A percentile compares a stretch with the other conserved stretches of the same genome.
Conservation (phyloP, 2,888 invertebrate genomes). For the Synanthedon andrenaeformis region DNA sequence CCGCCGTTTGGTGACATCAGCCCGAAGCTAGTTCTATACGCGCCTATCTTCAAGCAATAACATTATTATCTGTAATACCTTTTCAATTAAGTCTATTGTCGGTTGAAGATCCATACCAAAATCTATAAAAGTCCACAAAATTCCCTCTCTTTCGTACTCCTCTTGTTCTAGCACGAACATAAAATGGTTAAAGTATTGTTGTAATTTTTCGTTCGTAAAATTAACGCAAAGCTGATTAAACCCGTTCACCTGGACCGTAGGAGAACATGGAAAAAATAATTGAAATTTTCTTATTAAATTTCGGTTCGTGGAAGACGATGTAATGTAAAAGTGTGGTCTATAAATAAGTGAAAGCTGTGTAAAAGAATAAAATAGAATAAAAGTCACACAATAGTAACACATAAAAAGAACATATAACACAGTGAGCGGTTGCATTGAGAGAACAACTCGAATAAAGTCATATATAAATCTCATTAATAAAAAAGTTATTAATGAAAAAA, state of each 20-base stretch:
- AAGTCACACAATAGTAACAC: slow-evolving; percentile 38
- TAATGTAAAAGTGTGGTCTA: slow-evolving; percentile 7
- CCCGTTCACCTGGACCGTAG: slow-evolving; percentile 82
- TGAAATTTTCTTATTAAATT: slow-evolving; percentile 5
- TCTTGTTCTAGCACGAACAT: slow-evolving; percentile 97
- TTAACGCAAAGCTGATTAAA: slow-evolving; percentile 97
- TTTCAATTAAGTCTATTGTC: slow-evolving; percentile 91
- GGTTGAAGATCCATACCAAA: slow-evolving; percentile 94
- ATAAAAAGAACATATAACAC: slow-evolving; percentile 32
- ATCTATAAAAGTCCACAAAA: slow-evolving; percentile 93
- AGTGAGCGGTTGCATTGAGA: slow-evolving; percentile 45
- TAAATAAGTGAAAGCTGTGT: slow-evolving; percentile 15
- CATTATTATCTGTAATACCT: slow-evolving; percentile 72
- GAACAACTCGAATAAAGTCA: slow-evolving; percentile 37
- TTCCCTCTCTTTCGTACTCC: slow-evolving; percentile 92
- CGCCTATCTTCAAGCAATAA: slow-evolving; percentile 32
- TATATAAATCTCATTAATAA: slow-evolving; percentile 6
- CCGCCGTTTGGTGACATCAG: slow-evolving; percentile 15
- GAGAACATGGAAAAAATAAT: slow-evolving; percentile 12
- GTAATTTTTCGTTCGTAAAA: slow-evolving; percentile 95
- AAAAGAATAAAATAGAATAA: slow-evolving; percentile 17
- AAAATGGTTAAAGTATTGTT: slow-evolving; percentile 96
- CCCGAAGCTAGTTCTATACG: slow-evolving; percentile 43
- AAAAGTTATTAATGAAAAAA: slow-evolving; percentile 3
- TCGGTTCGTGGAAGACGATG: slow-evolving; percentile 13